Evolutionary conservation across 2,888 invertebrate genomes (phyloP).

Genomic region (Spicauda simplicius): DNA sequence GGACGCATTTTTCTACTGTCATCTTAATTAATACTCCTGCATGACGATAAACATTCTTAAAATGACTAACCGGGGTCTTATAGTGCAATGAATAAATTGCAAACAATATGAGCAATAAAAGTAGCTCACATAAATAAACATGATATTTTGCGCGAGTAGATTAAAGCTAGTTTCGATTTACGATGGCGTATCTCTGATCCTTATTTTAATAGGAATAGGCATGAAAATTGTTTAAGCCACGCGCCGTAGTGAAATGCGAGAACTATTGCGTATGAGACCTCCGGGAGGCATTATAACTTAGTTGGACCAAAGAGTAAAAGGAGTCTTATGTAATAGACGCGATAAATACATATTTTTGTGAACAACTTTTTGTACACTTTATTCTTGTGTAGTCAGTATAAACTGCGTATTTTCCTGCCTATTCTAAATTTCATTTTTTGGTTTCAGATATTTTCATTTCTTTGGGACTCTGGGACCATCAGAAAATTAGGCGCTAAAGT

Average conservation of each 20-base stretch:
- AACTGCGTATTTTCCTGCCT: no score
- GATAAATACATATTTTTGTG: neutral
- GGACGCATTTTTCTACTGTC: neutral
- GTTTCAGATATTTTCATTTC: no score
- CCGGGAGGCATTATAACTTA: constrained; percentile 71
- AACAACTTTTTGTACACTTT: neutral
- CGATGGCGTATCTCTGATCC: neutral
- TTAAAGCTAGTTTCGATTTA: constrained; percentile 56
- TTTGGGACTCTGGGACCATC: no score
- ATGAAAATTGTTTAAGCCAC: constrained; percentile 2
- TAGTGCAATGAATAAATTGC: constrained; percentile 65
- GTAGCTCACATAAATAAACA: constrained; percentile 72
- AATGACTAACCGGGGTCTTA: constrained; percentile 13
- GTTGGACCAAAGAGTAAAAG: constrained; percentile 52
- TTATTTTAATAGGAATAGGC: neutral
- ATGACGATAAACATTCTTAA: constrained; percentile 20
- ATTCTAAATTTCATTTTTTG: no score
- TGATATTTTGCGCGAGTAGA: constrained; percentile 71
- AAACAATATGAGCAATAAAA: constrained; percentile 64
- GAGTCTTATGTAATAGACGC: neutral
- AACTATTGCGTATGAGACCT: constrained; percentile 62
- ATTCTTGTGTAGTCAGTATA: no score
- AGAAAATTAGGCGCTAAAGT: no score
- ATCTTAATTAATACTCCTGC: constrained; percentile 9
- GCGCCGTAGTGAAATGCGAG: constrained; percentile 10